phyloP scores from a whole-genome alignment of 2,113 vertebrate genomes.

The Boulengeromyrus knoepffleri region DNA sequence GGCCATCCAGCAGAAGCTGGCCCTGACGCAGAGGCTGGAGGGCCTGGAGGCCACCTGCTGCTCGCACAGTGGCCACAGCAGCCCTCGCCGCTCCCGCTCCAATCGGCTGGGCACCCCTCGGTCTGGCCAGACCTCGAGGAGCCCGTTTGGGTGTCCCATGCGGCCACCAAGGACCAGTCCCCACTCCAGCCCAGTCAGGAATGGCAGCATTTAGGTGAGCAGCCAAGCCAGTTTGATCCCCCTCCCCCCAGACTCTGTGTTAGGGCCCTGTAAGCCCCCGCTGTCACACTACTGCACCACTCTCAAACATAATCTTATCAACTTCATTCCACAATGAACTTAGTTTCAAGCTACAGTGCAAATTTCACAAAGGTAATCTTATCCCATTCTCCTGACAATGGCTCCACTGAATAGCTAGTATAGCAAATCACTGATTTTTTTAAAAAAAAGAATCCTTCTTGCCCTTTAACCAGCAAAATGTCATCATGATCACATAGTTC shows the following conservation, averaged over 20 bases:
- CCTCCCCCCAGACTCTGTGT: background rate
- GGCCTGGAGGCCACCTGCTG: conserved; percentile 66
- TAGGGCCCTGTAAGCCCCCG: background rate
- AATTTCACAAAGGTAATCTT: conserved; percentile 8
- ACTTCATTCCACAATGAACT: background rate
- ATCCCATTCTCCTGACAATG: background rate
- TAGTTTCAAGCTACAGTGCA: conserved; percentile 3
- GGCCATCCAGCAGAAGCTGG: conserved; percentile 73
- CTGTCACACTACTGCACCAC: background rate
- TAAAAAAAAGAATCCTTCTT: background rate
- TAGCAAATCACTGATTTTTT: background rate
- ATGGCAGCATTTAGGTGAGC: conserved; percentile 14
- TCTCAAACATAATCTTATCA: background rate
- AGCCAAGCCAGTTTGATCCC: conserved; percentile 32
- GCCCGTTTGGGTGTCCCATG: conserved; percentile 32
- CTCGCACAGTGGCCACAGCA: conserved; percentile 53
- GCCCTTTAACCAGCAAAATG: conserved; percentile 9
- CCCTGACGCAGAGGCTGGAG: conserved; percentile 66
- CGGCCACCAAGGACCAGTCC: conserved; percentile 27
- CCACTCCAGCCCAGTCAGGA: conserved; percentile 51
- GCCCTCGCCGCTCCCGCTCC: conserved; percentile 58
- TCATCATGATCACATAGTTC: background rate
- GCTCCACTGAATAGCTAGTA: background rate
- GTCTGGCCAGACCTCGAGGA: conserved; percentile 52
- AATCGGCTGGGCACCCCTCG: conserved; percentile 55